Evolutionary conservation across 1,140 invertebrate genomes (phyloP).

Genomic region (Nebria ingens): DNA sequence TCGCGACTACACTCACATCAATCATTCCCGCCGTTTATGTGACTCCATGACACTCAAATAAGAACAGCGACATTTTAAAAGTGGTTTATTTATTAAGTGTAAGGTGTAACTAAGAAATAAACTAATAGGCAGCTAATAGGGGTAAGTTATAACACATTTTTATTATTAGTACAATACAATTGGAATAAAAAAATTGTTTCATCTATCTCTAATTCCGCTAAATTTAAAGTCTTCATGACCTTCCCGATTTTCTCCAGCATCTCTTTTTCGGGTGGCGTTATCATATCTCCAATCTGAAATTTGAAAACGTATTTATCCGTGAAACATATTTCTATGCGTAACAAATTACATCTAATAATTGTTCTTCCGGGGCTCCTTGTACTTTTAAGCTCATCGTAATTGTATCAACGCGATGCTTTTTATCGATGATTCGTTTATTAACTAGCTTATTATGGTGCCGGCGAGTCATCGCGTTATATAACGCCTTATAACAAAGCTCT

Average conservation of each 20-base stretch:
- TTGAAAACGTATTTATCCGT: conserved; percentile 13
- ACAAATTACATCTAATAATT: conserved; percentile 60
- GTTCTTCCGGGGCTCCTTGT: conserved; percentile 58
- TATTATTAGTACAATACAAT: conserved; percentile 41
- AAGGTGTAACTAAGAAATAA: background rate
- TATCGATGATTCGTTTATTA: conserved; percentile 71
- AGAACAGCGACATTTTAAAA: background rate
- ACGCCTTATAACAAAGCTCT: conserved; percentile 64
- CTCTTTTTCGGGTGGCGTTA: conserved; percentile 63
- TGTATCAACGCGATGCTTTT: conserved; percentile 70
- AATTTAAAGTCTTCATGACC: conserved; percentile 53
- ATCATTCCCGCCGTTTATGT: too few species aligned
- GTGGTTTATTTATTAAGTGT: background rate
- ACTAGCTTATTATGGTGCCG: conserved; percentile 47
- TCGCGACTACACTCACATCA: too few species aligned
- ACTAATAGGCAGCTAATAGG: too few species aligned
- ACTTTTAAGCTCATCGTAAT: conserved; percentile 64
- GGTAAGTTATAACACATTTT: too few species aligned
- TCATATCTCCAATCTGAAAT: conserved; percentile 59
- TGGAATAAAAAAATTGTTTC: conserved; percentile 63
- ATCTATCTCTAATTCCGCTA: conserved; percentile 56
- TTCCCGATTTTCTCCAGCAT: conserved; percentile 55
- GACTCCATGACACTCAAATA: too few species aligned
- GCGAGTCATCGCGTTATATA: conserved; percentile 58
- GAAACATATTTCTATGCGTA: conserved; percentile 17